Evolutionary conservation across 1,140 invertebrate genomes (phyloP).

Genomic region (Lutraria rhynchaena): DNA sequence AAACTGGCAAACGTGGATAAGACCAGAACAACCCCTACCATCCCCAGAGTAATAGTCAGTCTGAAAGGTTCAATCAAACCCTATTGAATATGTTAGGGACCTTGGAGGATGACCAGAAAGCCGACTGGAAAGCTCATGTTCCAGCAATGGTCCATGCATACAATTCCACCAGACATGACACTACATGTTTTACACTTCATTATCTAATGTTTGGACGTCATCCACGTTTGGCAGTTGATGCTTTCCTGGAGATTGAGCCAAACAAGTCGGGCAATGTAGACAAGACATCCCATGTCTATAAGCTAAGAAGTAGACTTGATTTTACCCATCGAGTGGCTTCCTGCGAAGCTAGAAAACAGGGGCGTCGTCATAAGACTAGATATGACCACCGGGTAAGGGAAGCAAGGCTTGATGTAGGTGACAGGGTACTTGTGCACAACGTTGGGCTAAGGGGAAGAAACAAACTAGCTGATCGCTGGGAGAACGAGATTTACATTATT

Average conservation of each 20-base stretch:
- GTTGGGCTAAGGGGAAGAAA: slow-evolving; percentile 28
- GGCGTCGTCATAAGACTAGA: slow-evolving; percentile 19
- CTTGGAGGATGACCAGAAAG: slow-evolving; percentile 65
- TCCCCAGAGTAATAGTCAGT: slow-evolving; percentile 58
- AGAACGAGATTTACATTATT: slow-evolving; percentile 16
- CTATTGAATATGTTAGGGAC: slow-evolving; percentile 62
- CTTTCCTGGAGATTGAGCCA: not conserved
- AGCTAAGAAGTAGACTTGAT: slow-evolving; percentile 9
- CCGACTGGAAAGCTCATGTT: slow-evolving; percentile 58
- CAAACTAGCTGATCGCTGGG: slow-evolving; percentile 32
- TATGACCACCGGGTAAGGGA: slow-evolving; percentile 48
- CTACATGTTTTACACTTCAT: slow-evolving; percentile 41
- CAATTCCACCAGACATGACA: slow-evolving; percentile 49
- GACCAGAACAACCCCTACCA: slow-evolving; percentile 65
- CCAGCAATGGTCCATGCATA: slow-evolving; percentile 55
- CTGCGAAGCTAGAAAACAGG: slow-evolving; percentile 2
- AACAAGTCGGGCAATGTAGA: not conserved
- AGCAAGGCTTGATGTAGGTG: slow-evolving; percentile 18
- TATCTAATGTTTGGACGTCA: slow-evolving; percentile 58
- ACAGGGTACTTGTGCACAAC: slow-evolving; percentile 53
- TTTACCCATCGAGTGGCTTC: slow-evolving; percentile 35
- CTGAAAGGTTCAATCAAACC: slow-evolving; percentile 62
- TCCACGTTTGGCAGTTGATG: slow-evolving; percentile 38
- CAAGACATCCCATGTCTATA: slow-evolving; percentile 4
- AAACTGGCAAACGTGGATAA: slow-evolving; percentile 55